These are phyloP conservation scores for Monodelphis domestica DNA, from an alignment of 2,797 vertebrate species.

Conservation along the genomic window DNA sequence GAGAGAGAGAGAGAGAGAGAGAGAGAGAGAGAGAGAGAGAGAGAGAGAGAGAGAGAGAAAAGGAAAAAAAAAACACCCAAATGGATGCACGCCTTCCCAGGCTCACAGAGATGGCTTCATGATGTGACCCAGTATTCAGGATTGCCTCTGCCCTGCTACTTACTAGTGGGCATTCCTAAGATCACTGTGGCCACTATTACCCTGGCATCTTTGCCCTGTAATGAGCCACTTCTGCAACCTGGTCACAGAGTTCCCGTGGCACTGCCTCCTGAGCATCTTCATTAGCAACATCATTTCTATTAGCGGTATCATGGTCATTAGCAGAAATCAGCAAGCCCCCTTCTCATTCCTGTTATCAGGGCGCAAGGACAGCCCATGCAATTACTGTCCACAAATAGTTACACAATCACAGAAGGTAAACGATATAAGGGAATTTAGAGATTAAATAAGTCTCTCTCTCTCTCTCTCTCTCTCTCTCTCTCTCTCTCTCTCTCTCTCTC, in stretches of 20 bases:
- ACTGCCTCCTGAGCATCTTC: not conserved
- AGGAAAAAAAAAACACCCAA: not conserved
- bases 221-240: not conserved
- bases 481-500: no score
- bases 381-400: not conserved
- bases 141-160: not conserved
- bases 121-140: not conserved
- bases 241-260: not conserved
- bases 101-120: not conserved
- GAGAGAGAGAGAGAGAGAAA: conserved; percentile 5
- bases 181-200: not conserved
- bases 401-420: not conserved
- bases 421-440: not conserved
- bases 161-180: not conserved
- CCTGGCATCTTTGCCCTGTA: not conserved
- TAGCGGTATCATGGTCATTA: not conserved
- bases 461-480: no score
- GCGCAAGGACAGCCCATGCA: not conserved
- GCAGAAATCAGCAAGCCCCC: not conserved
- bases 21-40: not conserved
- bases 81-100: not conserved
- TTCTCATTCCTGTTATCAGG: not conserved
- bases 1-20: not conserved
- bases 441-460: not conserved
- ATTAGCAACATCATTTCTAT: not conserved